Evolutionary conservation across 2,113 vertebrate species (phyloP).

Genomic region (Dermatemys mawii): DNA sequence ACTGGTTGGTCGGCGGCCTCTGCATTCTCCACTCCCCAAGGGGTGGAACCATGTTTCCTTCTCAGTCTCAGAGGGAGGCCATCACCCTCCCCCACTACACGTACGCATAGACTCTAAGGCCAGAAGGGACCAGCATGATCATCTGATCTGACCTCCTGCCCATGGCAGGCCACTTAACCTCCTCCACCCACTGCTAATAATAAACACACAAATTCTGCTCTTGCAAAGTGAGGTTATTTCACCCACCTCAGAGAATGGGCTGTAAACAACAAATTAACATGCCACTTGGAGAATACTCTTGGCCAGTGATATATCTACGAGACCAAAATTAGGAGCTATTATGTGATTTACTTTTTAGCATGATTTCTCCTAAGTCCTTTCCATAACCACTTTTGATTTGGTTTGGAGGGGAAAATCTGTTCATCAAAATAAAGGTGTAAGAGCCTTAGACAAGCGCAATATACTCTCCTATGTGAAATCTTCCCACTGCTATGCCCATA

Average conservation of each 20-base stretch:
- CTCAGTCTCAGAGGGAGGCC: too few relatives aligned
- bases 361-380: not conserved
- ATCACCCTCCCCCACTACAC: too few relatives aligned
- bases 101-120: not conserved
- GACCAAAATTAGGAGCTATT: not conserved
- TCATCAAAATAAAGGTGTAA: not conserved
- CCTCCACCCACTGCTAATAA: not conserved
- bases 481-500: rapidly evolving
- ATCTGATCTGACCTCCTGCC: not conserved
- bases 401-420: not conserved
- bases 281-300: not conserved
- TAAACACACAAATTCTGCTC: not conserved
- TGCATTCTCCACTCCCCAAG: too few relatives aligned
- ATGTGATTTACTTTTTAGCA: not conserved
- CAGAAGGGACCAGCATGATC: not conserved
- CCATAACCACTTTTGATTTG: not conserved
- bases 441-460: rapidly evolving
- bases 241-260: not conserved
- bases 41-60: too few relatives aligned
- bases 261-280: not conserved
- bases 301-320: not conserved
- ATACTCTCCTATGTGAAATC: rapidly evolving
- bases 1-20: too few relatives aligned
- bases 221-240: not conserved
- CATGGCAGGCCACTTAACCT: not conserved